Conservation (phyloP, 1,140 invertebrate genomes). For the Halictus rubicundus region DNA sequence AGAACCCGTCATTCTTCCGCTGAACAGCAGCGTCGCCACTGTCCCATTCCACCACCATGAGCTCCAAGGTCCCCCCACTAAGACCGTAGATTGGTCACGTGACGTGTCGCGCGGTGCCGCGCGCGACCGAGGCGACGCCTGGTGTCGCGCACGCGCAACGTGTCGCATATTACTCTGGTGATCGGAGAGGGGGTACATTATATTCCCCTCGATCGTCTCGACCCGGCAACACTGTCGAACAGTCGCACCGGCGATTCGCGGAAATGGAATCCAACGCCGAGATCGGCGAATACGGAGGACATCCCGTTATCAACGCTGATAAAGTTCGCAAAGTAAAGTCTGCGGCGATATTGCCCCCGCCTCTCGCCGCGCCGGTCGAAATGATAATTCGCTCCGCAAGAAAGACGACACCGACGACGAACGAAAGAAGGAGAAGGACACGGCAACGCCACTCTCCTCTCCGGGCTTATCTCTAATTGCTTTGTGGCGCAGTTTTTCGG, state of each 20-base stretch:
- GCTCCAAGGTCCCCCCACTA: no score
- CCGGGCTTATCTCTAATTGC: not conserved
- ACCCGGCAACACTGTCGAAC: no score
- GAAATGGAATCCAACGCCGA: not conserved
- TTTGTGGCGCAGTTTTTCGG: not conserved
- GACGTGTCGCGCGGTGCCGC: no score
- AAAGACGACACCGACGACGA: not conserved
- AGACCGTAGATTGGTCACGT: no score
- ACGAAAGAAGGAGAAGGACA: not conserved
- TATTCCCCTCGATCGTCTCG: no score
- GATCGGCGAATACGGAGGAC: conserved; percentile 14
- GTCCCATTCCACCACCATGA: no score
- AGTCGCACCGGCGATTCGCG: not conserved
- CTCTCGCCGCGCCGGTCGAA: not conserved
- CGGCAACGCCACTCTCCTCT: not conserved
- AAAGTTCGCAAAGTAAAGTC: conserved; percentile 23
- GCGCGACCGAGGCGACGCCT: no score
- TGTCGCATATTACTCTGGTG: no score
- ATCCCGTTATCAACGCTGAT: conserved; percentile 19
- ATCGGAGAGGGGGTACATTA: no score
- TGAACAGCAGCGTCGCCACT: no score
- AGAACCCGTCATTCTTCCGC: no score
- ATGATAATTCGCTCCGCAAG: conserved; percentile 18
- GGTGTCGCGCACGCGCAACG: no score
- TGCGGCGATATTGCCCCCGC: not conserved